phyloP scores from a whole-genome alignment of 2,888 invertebrate genomes.

The Euproctis similis region DNA sequence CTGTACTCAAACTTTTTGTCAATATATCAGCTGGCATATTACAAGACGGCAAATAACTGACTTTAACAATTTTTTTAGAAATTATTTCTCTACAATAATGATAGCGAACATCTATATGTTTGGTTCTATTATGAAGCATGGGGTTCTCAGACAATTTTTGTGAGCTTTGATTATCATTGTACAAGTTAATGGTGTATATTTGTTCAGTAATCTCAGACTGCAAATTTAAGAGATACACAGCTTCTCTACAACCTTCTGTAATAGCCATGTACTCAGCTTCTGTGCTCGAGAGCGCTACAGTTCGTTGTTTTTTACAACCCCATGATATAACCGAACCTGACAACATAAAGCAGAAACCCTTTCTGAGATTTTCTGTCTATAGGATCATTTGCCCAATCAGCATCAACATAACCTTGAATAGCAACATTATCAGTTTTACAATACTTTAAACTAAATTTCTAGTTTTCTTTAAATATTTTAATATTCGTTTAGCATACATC shows the following conservation, averaged over 20 bases:
- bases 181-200: slow-evolving; percentile 5
- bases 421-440: background rate
- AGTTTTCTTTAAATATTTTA: no score
- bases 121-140: slow-evolving; percentile 1
- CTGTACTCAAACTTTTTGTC: slow-evolving; percentile 4
- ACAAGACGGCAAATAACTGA: slow-evolving; percentile 3
- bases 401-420: slow-evolving; percentile 2
- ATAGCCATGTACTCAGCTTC: slow-evolving; percentile 1
- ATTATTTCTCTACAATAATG: slow-evolving; percentile 3
- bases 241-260: slow-evolving; percentile 2
- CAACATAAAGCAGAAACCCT: background rate
- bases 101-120: background rate
- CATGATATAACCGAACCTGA: slow-evolving; percentile 1
- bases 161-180: slow-evolving; percentile 1
- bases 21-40: slow-evolving; percentile 6
- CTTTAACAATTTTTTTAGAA: slow-evolving; percentile 2
- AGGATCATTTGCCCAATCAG: slow-evolving; percentile 1
- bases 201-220: background rate
- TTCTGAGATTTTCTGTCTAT: slow-evolving; percentile 1
- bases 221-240: slow-evolving; percentile 1
- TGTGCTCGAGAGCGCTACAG: slow-evolving; percentile 1
- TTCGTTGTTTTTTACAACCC: slow-evolving; percentile 1
- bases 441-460: background rate
- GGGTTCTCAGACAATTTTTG: slow-evolving; percentile 1
- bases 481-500: slow-evolving; percentile 10